Conservation (phyloP, 2,113 vertebrate genomes). For the Madoqua kirkii region DNA sequence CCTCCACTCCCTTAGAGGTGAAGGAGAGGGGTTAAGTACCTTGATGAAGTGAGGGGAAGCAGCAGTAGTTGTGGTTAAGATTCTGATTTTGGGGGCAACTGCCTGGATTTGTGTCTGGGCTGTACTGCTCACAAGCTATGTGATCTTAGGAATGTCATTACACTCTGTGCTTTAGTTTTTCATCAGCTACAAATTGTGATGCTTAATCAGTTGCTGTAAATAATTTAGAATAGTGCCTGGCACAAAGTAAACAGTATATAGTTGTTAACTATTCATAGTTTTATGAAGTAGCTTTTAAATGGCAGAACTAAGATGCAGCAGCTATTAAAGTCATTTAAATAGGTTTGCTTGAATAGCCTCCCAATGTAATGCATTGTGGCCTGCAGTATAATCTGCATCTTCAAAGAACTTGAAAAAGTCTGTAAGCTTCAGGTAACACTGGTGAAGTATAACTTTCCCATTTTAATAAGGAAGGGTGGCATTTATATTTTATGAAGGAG, state of each 20-base stretch:
- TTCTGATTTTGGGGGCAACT: background rate
- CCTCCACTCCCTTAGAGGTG: background rate
- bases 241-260: background rate
- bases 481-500: background rate
- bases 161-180: background rate
- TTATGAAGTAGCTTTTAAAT: background rate
- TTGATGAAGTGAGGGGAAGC: background rate
- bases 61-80: background rate
- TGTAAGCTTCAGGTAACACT: background rate
- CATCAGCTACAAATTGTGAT: background rate
- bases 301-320: background rate
- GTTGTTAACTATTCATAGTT: background rate
- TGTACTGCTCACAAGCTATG: background rate
- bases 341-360: background rate
- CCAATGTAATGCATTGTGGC: background rate
- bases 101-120: background rate
- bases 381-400: background rate
- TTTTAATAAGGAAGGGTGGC: background rate
- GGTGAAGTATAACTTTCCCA: background rate
- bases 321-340: background rate
- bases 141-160: background rate
- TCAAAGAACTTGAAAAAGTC: background rate
- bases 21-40: background rate
- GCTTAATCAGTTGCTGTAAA: background rate
- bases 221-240: background rate